Conservation (phyloP, 1,140 invertebrate species). For the Archivesica marissinica region DNA sequence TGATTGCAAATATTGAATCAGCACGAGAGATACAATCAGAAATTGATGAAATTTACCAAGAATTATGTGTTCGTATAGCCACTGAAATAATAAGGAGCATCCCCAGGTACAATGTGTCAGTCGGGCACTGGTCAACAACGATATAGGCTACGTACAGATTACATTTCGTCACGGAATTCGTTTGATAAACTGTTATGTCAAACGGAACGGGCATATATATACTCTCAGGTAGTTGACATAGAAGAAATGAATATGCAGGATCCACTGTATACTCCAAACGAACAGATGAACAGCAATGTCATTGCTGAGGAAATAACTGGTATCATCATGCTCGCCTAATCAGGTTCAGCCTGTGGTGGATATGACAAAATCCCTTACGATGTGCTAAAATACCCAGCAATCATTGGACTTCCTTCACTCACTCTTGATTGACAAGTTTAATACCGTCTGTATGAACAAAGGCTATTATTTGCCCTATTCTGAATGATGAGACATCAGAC, state of each 20-base stretch:
- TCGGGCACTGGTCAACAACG: not conserved
- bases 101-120: not conserved
- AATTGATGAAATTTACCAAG: not conserved
- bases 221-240: not conserved
- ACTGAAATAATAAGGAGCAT: not conserved
- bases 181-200: constrained; percentile 2
- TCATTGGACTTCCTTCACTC: not conserved
- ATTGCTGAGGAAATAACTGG: constrained; percentile 15
- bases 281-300: not conserved
- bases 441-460: constrained; percentile 41
- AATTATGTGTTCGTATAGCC: not conserved
- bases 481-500: constrained; percentile 12
- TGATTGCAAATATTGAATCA: not conserved
- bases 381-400: not conserved
- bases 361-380: constrained; percentile 22
- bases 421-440: constrained; percentile 18
- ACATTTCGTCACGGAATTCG: not conserved
- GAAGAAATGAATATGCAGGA: not conserved
- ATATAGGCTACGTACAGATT: not conserved
- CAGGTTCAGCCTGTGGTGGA: not conserved
- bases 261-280: constrained; percentile 4
- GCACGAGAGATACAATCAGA: not conserved
- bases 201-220: not conserved
- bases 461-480: constrained; percentile 30
- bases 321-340: not conserved